Evolutionary conservation across 2,797 vertebrate species (phyloP).

Genomic region (Gastrophryne carolinensis): DNA sequence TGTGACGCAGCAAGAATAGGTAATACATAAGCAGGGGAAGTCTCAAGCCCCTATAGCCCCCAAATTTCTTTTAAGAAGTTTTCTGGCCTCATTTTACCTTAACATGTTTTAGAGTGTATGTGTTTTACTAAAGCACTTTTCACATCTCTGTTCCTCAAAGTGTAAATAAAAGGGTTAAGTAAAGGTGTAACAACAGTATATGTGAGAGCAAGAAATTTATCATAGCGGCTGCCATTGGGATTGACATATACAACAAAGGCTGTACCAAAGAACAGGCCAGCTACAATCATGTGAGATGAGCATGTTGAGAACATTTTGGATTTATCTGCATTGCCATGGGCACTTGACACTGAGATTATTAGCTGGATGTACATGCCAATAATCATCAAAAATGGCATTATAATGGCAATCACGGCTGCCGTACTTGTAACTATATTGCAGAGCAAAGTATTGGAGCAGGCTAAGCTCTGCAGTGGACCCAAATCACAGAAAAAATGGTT

Average conservation of each 20-base stretch:
- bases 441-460: slow-evolving; percentile 44
- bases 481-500: slow-evolving; percentile 58
- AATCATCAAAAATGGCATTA: slow-evolving; percentile 15
- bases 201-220: slow-evolving; percentile 44
- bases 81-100: too few species aligned
- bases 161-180: slow-evolving; percentile 52
- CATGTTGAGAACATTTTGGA: slow-evolving; percentile 30
- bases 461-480: slow-evolving; percentile 53
- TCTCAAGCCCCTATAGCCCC: too few species aligned
- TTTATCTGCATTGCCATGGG: background rate
- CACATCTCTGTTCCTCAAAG: slow-evolving; percentile 45
- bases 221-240: background rate
- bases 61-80: too few species aligned
- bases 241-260: slow-evolving; percentile 7
- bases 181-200: slow-evolving; percentile 47
- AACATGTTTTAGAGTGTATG: background rate
- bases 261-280: slow-evolving; percentile 10
- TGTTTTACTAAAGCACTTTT: background rate
- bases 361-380: slow-evolving; percentile 12
- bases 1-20: too few species aligned
- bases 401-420: background rate
- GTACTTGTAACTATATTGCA: background rate
- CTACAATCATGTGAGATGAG: slow-evolving; percentile 22
- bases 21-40: too few species aligned
- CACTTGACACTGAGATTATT: background rate